Conservation (phyloP, 2,113 vertebrate species). For the Mirounga angustirostris region DNA sequence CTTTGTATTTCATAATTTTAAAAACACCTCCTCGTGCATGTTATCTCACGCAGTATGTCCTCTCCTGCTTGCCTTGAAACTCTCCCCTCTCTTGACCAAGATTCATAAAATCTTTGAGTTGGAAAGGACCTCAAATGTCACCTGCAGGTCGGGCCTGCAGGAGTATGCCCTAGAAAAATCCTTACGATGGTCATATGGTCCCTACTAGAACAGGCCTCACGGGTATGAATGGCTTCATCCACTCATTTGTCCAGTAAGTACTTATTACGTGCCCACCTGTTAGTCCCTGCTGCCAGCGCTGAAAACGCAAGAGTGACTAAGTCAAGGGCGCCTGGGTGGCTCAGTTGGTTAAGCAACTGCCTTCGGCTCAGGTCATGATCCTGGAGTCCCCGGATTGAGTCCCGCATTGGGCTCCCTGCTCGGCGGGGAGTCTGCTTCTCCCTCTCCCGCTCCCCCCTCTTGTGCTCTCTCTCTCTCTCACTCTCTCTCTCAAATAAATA, state of each 20-base stretch:
- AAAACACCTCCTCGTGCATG: not conserved
- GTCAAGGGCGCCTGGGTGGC: too few species aligned
- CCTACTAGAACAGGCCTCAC: not conserved
- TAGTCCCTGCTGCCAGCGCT: not conserved
- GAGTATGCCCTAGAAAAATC: not conserved
- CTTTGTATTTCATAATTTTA: not conserved
- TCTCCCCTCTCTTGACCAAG: not conserved
- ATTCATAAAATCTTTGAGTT: not conserved
- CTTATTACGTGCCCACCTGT: fast-evolving
- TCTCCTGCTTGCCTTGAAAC: not conserved
- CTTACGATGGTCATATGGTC: fast-evolving
- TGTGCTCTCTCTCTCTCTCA: too few species aligned
- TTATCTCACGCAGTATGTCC: not conserved
- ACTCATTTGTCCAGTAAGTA: not conserved
- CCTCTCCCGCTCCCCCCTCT: too few species aligned
- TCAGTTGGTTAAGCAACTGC: too few species aligned
- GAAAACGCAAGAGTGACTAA: not conserved
- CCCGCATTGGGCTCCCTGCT: too few species aligned
- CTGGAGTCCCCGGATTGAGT: too few species aligned
- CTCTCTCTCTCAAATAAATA: too few species aligned
- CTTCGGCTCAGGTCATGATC: too few species aligned
- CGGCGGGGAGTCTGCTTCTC: too few species aligned
- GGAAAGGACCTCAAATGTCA: not conserved
- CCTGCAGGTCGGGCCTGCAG: not conserved
- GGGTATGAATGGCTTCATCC: not conserved